A percentile compares a stretch with the other conserved stretches of the same genome.
Evolutionary conservation across 2,113 vertebrate genomes (phyloP).

Genomic region (Platanista minor): DNA sequence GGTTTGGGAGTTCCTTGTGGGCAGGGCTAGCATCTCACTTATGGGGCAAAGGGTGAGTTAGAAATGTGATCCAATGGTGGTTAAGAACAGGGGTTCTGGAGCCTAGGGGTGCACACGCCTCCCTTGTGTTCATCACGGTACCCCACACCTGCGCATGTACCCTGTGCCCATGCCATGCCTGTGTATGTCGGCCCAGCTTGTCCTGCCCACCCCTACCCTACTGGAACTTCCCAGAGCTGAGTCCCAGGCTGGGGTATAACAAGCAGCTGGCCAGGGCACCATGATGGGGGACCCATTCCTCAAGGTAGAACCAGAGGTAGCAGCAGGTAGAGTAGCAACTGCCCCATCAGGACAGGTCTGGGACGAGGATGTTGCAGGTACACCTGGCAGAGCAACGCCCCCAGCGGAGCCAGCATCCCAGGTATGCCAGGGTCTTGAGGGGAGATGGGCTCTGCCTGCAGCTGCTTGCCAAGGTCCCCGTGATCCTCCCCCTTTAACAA

Average conservation of each 20-base stretch:
- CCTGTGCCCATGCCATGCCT: neutral
- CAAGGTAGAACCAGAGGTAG: neutral
- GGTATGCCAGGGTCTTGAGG: neutral
- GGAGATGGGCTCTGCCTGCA: neutral
- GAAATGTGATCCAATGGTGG: neutral
- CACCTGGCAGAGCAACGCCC: neutral
- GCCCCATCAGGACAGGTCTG: neutral
- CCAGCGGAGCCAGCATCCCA: neutral
- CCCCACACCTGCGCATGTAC: rapidly evolving
- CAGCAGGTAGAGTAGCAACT: neutral
- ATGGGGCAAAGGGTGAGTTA: neutral
- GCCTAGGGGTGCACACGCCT: neutral
- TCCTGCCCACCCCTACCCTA: too few species aligned
- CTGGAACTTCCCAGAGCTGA: neutral
- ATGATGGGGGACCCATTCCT: neutral
- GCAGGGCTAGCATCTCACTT: neutral
- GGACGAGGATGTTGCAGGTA: neutral
- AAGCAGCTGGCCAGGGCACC: neutral
- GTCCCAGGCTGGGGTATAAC: neutral
- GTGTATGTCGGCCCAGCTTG: neutral
- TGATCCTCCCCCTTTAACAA: neutral
- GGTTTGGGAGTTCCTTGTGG: neutral
- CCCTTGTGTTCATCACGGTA: neutral
- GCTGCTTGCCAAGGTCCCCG: neutral
- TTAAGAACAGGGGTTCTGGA: neutral